A percentile compares a stretch with the other conserved stretches of the same genome.
phyloP scores from a whole-genome alignment of 2,797 vertebrate genomes.

The Gallinago nigripennis region DNA sequence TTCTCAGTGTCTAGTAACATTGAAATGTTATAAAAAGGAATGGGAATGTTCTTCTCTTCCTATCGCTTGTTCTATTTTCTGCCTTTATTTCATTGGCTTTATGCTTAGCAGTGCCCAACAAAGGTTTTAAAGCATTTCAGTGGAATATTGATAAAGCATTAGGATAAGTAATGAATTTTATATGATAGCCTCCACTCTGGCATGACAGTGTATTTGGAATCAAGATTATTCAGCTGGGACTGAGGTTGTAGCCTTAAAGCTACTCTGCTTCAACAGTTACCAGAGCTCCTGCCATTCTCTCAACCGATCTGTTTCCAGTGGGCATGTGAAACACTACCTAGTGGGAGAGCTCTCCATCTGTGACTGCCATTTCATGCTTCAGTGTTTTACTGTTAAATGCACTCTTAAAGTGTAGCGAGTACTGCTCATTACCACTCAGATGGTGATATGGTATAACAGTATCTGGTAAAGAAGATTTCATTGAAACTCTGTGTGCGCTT shows the following conservation, averaged over 20 bases:
- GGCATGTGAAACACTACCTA: neutral
- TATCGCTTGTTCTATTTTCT: neutral
- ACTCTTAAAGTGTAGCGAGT: neutral
- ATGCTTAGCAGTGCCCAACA: neutral
- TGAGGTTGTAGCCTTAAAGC: neutral
- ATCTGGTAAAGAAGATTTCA: neutral
- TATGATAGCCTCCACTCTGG: neutral
- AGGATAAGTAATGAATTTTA: neutral
- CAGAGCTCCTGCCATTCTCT: neutral
- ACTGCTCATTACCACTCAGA: neutral
- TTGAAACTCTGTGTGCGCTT: neutral
- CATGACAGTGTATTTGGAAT: fast-evolving
- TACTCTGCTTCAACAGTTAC: neutral
- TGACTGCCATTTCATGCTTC: constrained; percentile 47
- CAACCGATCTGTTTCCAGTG: neutral
- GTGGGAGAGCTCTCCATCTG: neutral
- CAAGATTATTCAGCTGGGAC: neutral
- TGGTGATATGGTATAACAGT: neutral
- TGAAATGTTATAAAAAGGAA: neutral
- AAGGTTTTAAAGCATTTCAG: neutral
- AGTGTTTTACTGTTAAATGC: neutral
- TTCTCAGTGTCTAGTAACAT: neutral
- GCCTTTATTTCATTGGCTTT: neutral
- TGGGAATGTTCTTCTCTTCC: neutral
- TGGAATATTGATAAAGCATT: neutral